Percentiles rank a stretch among this genome's conserved stretches.
phyloP scores from a whole-genome alignment of 2,113 vertebrate genomes.

The Brachirus orientalis region DNA sequence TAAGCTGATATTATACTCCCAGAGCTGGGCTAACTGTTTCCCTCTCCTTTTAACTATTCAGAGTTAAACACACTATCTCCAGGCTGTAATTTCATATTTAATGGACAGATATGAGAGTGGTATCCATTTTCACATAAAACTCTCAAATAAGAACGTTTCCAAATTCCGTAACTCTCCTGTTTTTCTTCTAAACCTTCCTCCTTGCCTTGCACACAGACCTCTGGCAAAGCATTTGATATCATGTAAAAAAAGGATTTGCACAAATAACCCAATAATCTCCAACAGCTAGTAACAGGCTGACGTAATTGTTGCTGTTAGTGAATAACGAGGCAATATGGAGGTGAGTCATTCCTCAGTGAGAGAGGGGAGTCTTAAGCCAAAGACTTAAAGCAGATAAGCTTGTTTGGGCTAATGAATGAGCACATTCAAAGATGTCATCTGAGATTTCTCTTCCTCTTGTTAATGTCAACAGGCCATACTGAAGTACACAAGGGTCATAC shows the following conservation, averaged over 20 bases:
- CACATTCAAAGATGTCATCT: slow-evolving; percentile 70
- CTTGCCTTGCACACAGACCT: slow-evolving; percentile 39
- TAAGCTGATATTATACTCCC: neutral
- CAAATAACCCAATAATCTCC: slow-evolving; percentile 75
- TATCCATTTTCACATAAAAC: neutral
- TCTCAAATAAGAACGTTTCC: slow-evolving; percentile 1
- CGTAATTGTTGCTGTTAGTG: slow-evolving; percentile 75
- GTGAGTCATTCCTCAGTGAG: slow-evolving; percentile 78
- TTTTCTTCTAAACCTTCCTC: slow-evolving; percentile 11
- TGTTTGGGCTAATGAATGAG: slow-evolving; percentile 78
- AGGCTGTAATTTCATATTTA: neutral
- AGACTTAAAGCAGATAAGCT: slow-evolving; percentile 80
- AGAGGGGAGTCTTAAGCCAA: slow-evolving; percentile 69
- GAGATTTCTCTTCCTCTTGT: slow-evolving; percentile 59
- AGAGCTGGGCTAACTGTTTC: too few relatives aligned
- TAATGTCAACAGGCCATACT: slow-evolving; percentile 49
- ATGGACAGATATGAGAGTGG: neutral
- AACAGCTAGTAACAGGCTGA: slow-evolving; percentile 73
- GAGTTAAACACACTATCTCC: slow-evolving; percentile 1
- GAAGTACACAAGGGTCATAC: slow-evolving; percentile 54
- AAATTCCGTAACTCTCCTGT: neutral
- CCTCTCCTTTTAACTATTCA: too few relatives aligned
- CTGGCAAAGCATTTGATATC: slow-evolving; percentile 64
- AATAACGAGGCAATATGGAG: slow-evolving; percentile 75
- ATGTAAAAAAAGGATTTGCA: slow-evolving; percentile 76